A percentile compares a stretch with the other conserved stretches of the same genome.
Conservation (phyloP, 1,140 invertebrate genomes). For the Brachionus manjavacas region DNA sequence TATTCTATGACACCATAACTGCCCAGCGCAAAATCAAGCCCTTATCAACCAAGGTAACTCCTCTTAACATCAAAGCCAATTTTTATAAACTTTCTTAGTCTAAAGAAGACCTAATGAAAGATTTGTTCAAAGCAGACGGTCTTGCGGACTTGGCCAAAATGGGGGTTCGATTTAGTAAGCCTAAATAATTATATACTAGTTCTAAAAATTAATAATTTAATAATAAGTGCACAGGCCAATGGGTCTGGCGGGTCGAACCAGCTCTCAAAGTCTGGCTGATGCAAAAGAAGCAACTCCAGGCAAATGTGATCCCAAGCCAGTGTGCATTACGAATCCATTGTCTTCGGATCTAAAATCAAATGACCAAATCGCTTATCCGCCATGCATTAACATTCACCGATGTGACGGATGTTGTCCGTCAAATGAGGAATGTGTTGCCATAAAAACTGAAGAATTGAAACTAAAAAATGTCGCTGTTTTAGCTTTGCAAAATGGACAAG, state of each 20-base stretch:
- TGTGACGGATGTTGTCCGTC: conserved; percentile 33
- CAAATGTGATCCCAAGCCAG: conserved; percentile 36
- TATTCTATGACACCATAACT: background rate
- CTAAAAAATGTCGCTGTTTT: conserved; percentile 9
- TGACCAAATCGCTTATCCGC: conserved; percentile 11
- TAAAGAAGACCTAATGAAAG: background rate
- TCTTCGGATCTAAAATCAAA: background rate
- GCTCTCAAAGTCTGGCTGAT: background rate
- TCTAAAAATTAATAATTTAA: background rate
- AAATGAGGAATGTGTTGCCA: conserved; percentile 34
- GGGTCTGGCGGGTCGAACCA: background rate
- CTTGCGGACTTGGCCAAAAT: background rate
- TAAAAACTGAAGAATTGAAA: background rate
- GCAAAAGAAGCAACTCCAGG: conserved; percentile 36
- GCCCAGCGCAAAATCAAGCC: background rate
- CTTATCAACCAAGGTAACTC: background rate
- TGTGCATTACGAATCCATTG: conserved; percentile 32
- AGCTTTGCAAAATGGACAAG: background rate
- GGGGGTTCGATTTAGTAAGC: background rate
- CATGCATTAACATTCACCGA: conserved; percentile 27
- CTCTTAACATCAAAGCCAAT: too few species aligned
- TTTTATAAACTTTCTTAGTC: background rate
- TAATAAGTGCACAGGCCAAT: background rate
- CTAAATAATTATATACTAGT: background rate
- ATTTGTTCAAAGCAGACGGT: background rate